These are phyloP conservation scores for Sminthurinus aureus DNA, from an alignment of 2,888 invertebrate species.

Conservation along the genomic window DNA sequence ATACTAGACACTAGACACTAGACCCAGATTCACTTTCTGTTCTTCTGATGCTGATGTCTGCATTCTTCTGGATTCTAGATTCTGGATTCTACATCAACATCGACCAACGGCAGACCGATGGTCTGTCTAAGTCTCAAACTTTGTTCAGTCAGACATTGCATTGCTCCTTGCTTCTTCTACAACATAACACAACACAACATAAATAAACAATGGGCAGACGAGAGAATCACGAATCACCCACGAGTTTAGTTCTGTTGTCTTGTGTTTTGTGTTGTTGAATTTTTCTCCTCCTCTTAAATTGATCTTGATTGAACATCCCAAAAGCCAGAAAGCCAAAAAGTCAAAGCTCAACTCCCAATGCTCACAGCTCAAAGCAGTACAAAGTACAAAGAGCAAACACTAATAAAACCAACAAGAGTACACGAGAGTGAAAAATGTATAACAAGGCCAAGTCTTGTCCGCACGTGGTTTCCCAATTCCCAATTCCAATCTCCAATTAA, in stretches of 20 bases:
- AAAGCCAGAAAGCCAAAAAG: neutral
- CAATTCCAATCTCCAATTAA: neutral
- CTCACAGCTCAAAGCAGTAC: no score
- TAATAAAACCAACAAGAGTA: neutral
- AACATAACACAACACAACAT: neutral
- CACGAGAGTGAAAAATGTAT: neutral
- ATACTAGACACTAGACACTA: no score
- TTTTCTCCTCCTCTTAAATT: neutral
- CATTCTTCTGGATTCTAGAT: no score
- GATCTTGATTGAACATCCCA: conserved; percentile 25
- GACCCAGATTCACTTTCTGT: no score
- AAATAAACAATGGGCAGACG: neutral
- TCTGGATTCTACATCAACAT: no score
- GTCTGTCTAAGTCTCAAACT: neutral
- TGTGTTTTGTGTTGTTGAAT: neutral
- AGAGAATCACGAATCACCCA: neutral
- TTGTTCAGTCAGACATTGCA: neutral
- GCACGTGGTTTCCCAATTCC: neutral
- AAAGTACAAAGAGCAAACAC: no score
- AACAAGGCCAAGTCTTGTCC: neutral
- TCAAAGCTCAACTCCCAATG: no score
- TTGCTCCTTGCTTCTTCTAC: neutral
- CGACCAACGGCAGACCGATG: no score
- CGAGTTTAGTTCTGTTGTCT: neutral
- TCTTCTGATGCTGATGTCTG: no score